Evolutionary conservation across 2,888 invertebrate genomes (phyloP).

Genomic region (Eupithecia exiguata): DNA sequence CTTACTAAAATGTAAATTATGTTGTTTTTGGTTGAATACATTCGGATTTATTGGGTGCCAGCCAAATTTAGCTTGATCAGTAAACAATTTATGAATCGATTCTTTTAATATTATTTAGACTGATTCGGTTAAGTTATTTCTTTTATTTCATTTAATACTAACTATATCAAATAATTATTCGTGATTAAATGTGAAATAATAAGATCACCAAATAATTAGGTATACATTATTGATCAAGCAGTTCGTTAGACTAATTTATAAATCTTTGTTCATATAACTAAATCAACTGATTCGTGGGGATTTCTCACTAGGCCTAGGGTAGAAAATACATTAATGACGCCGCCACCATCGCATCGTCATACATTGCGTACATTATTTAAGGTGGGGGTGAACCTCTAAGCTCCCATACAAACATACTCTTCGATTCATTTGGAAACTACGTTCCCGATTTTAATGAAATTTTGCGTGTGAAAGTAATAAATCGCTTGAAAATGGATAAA

Average conservation of each 20-base stretch:
- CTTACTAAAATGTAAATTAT: slow-evolving; percentile 22
- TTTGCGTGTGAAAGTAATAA: too few relatives aligned
- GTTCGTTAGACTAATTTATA: not conserved
- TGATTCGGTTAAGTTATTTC: slow-evolving; percentile 70
- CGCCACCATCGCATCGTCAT: too few relatives aligned
- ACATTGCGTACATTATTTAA: too few relatives aligned
- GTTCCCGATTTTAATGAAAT: too few relatives aligned
- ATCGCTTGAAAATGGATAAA: too few relatives aligned
- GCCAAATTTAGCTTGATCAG: slow-evolving; percentile 12
- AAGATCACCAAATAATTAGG: not conserved
- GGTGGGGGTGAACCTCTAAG: too few relatives aligned
- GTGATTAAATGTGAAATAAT: slow-evolving; percentile 10
- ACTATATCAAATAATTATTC: not conserved
- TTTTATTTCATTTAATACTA: slow-evolving; percentile 34
- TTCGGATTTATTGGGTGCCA: slow-evolving; percentile 8
- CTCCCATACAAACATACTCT: too few relatives aligned
- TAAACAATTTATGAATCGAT: slow-evolving; percentile 12
- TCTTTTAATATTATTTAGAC: slow-evolving; percentile 60
- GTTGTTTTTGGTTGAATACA: slow-evolving; percentile 29
- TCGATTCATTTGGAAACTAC: too few relatives aligned
- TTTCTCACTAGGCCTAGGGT: too few relatives aligned
- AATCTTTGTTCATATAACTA: not conserved
- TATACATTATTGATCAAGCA: not conserved
- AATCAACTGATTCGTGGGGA: not conserved
- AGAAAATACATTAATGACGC: too few relatives aligned